A percentile compares a stretch with the other conserved stretches of the same genome.
Conservation (phyloP, 1,140 invertebrate genomes). For the Lordiphosa collinella region DNA sequence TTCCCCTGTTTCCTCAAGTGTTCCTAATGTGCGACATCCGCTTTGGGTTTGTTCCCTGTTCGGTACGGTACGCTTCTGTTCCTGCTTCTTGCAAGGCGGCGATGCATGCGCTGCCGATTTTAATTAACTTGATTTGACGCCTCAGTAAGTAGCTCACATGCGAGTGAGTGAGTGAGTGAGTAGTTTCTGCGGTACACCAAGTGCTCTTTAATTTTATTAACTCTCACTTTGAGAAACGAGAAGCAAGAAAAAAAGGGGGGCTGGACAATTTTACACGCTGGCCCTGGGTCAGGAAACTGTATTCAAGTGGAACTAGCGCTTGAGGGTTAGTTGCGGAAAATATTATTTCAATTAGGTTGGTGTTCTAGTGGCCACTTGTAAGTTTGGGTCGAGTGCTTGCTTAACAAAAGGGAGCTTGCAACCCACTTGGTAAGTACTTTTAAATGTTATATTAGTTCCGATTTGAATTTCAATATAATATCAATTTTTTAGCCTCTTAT, state of each 20-base stretch:
- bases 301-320: slow-evolving; percentile 10
- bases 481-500: no score
- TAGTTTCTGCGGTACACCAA: slow-evolving; percentile 18
- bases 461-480: not conserved
- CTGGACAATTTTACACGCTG: slow-evolving; percentile 39
- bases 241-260: slow-evolving; percentile 14
- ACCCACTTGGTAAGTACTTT: no score
- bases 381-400: slow-evolving; percentile 9
- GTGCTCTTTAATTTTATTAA: slow-evolving; percentile 47
- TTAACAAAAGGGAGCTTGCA: slow-evolving; percentile 9
- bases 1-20: slow-evolving; percentile 63
- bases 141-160: slow-evolving; percentile 58
- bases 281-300: slow-evolving; percentile 28
- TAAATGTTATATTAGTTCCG: no score
- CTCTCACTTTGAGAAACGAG: slow-evolving; percentile 22
- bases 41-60: slow-evolving; percentile 25
- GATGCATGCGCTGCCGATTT: slow-evolving; percentile 30
- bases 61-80: slow-evolving; percentile 7
- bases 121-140: slow-evolving; percentile 79
- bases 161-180: slow-evolving; percentile 8
- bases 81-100: slow-evolving; percentile 14
- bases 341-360: slow-evolving; percentile 19
- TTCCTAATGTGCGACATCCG: slow-evolving; percentile 78
- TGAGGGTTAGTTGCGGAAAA: slow-evolving; percentile 1
- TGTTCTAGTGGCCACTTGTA: slow-evolving; percentile 46